Evolutionary conservation across 2,888 invertebrate species (phyloP), one percentile per base, ranked within the genome.

Genomic region (Plagodis pulveraria): DNA sequence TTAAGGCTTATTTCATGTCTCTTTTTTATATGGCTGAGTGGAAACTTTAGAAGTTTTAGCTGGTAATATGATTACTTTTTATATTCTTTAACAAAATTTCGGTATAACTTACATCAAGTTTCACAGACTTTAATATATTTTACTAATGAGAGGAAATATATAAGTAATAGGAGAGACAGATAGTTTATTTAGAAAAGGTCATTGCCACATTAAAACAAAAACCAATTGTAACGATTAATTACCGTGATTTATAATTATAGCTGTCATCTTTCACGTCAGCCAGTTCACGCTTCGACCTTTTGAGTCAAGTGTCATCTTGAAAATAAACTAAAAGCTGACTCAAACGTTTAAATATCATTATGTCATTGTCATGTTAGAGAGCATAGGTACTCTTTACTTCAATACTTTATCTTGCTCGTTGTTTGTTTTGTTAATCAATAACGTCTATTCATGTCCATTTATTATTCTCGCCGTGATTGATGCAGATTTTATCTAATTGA

Each of bases 191-290:
- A 63, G 62, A 56, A 79, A 76, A 84, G 86, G 83, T 77, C 79
- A 76, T 63, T 63, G 63, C 65, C 69, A 65, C 72, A 73, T 77
- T 79, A 74, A 77, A 76, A 77, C 77, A 76, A 62, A 62, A 56
- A 74, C 65, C 71, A 78, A 78, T 77, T 74, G 80, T 78, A 80
- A 78, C 70, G 74, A 80, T 78, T 81, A 80, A 81, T 84, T 80
- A 82, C 53, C 67, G 58, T 58, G 69, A 67, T 76, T 75, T 74
- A 71, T 78, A 79, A 83, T 81, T 78, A 75, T 74, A 73, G 69
- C 77, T 79, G 84, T 86, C 83, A 82, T 72, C 74, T 68, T 65
- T 72, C 64, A 70, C 66, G 76, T 77, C 73, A 72, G 70, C 62
- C 73, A 70, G 61, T 73, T 69, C 70, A 71, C 72, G 66, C 64